Evolutionary conservation across 2,888 invertebrate genomes (phyloP).

Genomic region (Drosophila algonquin): DNA sequence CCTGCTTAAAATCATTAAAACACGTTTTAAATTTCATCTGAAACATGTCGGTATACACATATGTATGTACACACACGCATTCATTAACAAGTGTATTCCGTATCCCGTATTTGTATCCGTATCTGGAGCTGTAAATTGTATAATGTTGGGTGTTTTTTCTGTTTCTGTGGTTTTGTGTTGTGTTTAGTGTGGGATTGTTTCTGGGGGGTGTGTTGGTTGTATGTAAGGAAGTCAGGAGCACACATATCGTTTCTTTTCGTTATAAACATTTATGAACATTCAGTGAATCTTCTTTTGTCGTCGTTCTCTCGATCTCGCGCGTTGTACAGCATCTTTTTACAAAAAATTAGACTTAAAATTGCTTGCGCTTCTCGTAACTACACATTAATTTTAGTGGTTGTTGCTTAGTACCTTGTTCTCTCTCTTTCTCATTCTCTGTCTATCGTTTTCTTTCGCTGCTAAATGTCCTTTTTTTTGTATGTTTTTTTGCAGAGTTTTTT

Average conservation of each 20-base stretch:
- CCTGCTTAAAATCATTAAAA: conserved; percentile 76
- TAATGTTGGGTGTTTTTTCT: conserved; percentile 30
- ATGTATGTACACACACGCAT: too few relatives aligned
- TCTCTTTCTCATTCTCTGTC: conserved; percentile 32
- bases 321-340: conserved; percentile 34
- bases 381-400: conserved; percentile 68
- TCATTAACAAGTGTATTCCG: conserved; percentile 37
- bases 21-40: conserved; percentile 75
- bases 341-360: conserved; percentile 69
- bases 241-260: conserved; percentile 37
- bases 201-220: conserved; percentile 20
- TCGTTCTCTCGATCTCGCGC: conserved; percentile 14
- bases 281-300: conserved; percentile 46
- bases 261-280: conserved; percentile 59
- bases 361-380: conserved; percentile 66
- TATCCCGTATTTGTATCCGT: conserved; percentile 13
- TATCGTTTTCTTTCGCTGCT: conserved; percentile 23
- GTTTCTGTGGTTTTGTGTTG: conserved; percentile 5
- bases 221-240: conserved; percentile 51
- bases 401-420: conserved; percentile 75
- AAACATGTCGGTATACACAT: conserved; percentile 65
- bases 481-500: conserved; percentile 29
- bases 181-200: conserved; percentile 11
- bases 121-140: conserved; percentile 29
- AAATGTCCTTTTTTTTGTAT: conserved; percentile 34